Evolutionary conservation across 2,888 invertebrate genomes (phyloP).

Genomic region (Nezara viridula): DNA sequence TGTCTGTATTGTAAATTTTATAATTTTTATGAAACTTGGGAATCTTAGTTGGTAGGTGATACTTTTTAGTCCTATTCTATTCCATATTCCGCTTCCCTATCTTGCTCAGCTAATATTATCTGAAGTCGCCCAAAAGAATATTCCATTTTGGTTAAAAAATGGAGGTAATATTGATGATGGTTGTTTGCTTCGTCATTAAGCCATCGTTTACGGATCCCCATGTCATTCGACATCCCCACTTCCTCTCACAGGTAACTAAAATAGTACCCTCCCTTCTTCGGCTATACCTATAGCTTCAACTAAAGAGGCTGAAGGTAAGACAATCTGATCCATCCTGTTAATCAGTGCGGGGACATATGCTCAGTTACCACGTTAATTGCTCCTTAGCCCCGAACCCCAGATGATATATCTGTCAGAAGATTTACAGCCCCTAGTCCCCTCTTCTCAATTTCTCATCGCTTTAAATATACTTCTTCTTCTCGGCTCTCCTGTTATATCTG

Average conservation of each 20-base stretch:
- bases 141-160: too few species aligned
- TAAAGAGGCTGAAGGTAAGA: constrained; percentile 29
- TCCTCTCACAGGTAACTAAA: background rate
- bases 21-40: too few species aligned
- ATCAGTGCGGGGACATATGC: constrained; percentile 30
- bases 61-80: too few species aligned
- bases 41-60: background rate
- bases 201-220: background rate
- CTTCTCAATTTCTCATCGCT: constrained; percentile 57
- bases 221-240: too few species aligned
- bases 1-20: too few species aligned
- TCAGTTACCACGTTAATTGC: constrained; percentile 24
- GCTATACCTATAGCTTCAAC: background rate
- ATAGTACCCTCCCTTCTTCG: background rate
- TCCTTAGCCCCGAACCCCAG: constrained; percentile 17
- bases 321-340: constrained; percentile 41
- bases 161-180: too few species aligned
- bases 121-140: too few species aligned
- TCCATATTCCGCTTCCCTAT: too few species aligned
- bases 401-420: constrained; percentile 26
- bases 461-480: constrained; percentile 47
- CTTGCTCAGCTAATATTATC: too few species aligned
- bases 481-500: constrained; percentile 45
- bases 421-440: constrained; percentile 25
- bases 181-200: background rate